Percentiles rank a stretch among this genome's conserved stretches.
phyloP scores from a whole-genome alignment of 2,888 invertebrate species.

The Lydus trimaculatus region DNA sequence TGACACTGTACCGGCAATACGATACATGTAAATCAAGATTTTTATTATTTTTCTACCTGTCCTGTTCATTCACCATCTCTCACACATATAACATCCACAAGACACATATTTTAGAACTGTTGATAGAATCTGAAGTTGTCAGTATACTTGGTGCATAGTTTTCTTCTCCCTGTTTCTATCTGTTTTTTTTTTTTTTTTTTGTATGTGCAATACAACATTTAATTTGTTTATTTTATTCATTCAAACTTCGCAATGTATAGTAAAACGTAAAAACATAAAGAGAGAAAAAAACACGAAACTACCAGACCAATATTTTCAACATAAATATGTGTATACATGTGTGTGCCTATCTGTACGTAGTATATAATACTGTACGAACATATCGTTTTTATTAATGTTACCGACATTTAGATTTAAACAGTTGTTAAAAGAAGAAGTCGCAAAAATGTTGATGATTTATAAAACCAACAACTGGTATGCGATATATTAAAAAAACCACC shows the following conservation, averaged over 20 bases:
- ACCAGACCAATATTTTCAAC: slow-evolving; percentile 13
- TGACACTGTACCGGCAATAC: slow-evolving; percentile 53
- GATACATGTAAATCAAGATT: slow-evolving; percentile 55
- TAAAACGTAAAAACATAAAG: slow-evolving; percentile 3
- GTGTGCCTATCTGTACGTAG: background rate
- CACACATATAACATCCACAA: slow-evolving; percentile 9
- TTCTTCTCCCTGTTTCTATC: slow-evolving; percentile 4
- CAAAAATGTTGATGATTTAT: slow-evolving; percentile 28
- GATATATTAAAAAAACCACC: slow-evolving; percentile 19
- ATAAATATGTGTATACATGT: slow-evolving; percentile 4
- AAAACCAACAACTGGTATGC: slow-evolving; percentile 14
- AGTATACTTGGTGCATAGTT: slow-evolving; percentile 12
- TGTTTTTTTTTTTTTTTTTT: background rate
- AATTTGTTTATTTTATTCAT: slow-evolving; percentile 37
- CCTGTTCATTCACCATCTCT: slow-evolving; percentile 29
- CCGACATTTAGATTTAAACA: slow-evolving; percentile 23
- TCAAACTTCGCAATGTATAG: slow-evolving; percentile 19
- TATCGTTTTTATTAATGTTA: slow-evolving; percentile 24
- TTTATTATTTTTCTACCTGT: slow-evolving; percentile 33
- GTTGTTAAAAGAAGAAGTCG: slow-evolving; percentile 19
- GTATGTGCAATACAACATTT: slow-evolving; percentile 20
- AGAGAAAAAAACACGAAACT: slow-evolving; percentile 19
- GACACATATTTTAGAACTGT: slow-evolving; percentile 43
- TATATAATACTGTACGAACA: slow-evolving; percentile 15
- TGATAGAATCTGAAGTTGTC: slow-evolving; percentile 46